Base-by-base conservation (phyloP, 2,113 vertebrate genomes). In the Oceanodroma tethys region DNA sequence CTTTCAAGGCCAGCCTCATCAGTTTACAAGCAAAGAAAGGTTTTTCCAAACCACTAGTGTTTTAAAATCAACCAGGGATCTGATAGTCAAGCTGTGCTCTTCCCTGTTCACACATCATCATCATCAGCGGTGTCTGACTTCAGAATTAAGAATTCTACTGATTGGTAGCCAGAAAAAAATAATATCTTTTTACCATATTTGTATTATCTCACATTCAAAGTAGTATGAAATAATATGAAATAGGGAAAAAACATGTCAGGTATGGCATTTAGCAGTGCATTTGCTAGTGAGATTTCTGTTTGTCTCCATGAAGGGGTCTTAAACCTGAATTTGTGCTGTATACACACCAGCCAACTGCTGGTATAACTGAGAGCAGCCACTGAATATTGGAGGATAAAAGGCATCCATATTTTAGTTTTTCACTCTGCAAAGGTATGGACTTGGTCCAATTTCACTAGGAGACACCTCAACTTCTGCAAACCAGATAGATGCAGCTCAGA, bases 121-220 rank as follows among this genome's bases (percentile, higher is more conserved):
- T 0, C 36, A 55, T 0, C 38, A 73, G 10, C 0, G 0, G 7
- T 17, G 17, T 45, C 38, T 62, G 59, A 55, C 17, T 91, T 86
- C 14, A 76, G 67, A 94, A 84, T 62, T 45, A 81, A 82, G 17
- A 83, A 52, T n/a, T 56, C 23, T 87, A 34, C 19, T 65, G 6
- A 85, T 1, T 50, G 29, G 20, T 86, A 94, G 32, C 4, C 48
- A 89, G 50, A 45, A 72, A 78, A 94, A 62, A 1, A 10, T 4
- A 15, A 1, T 1, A 50, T 55, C n/a, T 55, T 48, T 70, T 91
- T 58, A 47, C 16, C 10, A 21, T 42, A 45, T 50, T 11, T 66
- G 8, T 55, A 48, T 38, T 80, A 79, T 53, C 9, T 75, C 27
- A 68, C 30, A 45, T 47, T 89, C 30, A 73, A 74, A 86, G 43